phyloP scores from a whole-genome alignment of 1,140 invertebrate genomes.

The Drosophila carrolli region DNA sequence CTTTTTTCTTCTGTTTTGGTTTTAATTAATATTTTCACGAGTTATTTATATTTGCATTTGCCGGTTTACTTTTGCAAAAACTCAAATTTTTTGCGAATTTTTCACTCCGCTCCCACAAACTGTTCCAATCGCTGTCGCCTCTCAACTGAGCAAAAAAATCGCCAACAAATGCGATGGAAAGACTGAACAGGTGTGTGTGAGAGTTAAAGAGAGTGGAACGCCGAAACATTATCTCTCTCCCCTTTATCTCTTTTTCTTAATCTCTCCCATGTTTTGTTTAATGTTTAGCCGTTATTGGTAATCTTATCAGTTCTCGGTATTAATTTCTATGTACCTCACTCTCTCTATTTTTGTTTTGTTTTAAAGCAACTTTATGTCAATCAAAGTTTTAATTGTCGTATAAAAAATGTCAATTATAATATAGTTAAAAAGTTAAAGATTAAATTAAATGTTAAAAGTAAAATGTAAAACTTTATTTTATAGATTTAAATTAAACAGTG shows the following conservation, averaged over 20 bases:
- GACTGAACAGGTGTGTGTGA: conserved; percentile 38
- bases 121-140: conserved; percentile 24
- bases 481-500: too few species aligned
- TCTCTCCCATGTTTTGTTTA: conserved; percentile 38
- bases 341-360: conserved; percentile 29
- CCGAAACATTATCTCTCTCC: conserved; percentile 12
- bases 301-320: conserved; percentile 59
- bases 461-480: too few species aligned
- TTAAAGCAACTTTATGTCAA: too few species aligned
- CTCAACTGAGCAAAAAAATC: conserved; percentile 30
- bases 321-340: conserved; percentile 11
- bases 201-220: neutral
- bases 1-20: conserved; percentile 6
- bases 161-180: conserved; percentile 1
- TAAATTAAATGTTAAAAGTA: neutral
- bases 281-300: conserved; percentile 43
- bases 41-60: neutral
- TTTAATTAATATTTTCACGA: neutral
- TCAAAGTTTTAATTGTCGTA: too few species aligned
- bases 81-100: neutral
- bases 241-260: conserved; percentile 20
- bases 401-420: too few species aligned
- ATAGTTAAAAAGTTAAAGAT: too few species aligned
- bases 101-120: conserved; percentile 28
- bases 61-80: conserved; percentile 10